Percentiles rank a stretch among this genome's conserved stretches.
These are phyloP conservation scores for Cryptomyrus ogoouensis DNA, from an alignment of 2,113 vertebrate genomes.

Conservation along the genomic window DNA sequence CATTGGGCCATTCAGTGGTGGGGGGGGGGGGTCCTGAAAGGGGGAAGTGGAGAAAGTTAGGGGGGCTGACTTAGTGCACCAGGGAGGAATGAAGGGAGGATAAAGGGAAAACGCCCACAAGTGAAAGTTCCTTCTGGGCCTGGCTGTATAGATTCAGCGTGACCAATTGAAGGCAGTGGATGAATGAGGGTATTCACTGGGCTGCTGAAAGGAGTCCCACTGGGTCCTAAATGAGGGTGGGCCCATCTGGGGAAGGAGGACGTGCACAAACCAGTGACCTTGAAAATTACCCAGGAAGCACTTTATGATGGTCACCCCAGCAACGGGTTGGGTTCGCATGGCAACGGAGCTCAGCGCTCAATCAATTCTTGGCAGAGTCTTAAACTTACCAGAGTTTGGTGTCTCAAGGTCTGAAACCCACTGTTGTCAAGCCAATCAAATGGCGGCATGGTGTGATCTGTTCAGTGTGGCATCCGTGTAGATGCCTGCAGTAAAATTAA, in stretches of 20 bases:
- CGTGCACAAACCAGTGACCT: constrained; percentile 71
- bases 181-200: constrained; percentile 65
- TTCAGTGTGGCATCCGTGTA: constrained; percentile 1
- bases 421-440: constrained; percentile 27
- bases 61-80: neutral
- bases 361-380: constrained; percentile 55
- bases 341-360: constrained; percentile 59
- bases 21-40: constrained; percentile 35
- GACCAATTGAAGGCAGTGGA: constrained; percentile 63
- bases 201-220: constrained; percentile 63
- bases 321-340: constrained; percentile 62
- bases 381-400: constrained; percentile 50
- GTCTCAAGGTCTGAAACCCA: constrained; percentile 44
- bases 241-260: constrained; percentile 64
- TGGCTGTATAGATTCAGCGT: constrained; percentile 52
- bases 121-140: constrained; percentile 57
- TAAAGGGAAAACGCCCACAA: constrained; percentile 5
- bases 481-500: neutral
- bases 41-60: constrained; percentile 13
- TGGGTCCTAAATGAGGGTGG: constrained; percentile 60
- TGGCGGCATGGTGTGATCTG: constrained; percentile 43
- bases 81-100: constrained; percentile 34
- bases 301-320: constrained; percentile 65
- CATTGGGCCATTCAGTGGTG: neutral
- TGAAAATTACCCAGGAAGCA: constrained; percentile 70